Evolutionary conservation across 2,888 invertebrate species (phyloP).

Genomic region (Hypercompe scribonia): DNA sequence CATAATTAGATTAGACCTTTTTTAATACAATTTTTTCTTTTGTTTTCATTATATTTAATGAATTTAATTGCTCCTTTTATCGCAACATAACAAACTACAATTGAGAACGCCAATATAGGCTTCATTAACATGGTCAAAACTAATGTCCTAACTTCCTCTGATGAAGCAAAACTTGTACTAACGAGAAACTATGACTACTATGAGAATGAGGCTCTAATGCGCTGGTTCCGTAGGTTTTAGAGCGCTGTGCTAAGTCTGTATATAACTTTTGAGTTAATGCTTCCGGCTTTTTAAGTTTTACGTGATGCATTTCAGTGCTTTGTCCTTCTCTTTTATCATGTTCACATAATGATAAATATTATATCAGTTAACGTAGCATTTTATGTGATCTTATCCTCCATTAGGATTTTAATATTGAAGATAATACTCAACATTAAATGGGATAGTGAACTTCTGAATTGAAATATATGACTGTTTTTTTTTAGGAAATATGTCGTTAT

Average conservation of each 20-base stretch:
- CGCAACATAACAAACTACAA: too few species aligned
- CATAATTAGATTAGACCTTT: too few species aligned
- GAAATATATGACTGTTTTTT: neutral
- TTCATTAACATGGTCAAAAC: slow-evolving; percentile 37
- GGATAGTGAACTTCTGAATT: too few species aligned
- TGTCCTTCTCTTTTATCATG: too few species aligned
- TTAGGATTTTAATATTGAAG: too few species aligned
- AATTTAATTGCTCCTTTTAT: neutral
- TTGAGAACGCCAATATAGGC: too few species aligned
- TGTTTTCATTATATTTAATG: neutral
- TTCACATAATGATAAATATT: neutral
- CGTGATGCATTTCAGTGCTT: neutral
- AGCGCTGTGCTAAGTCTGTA: slow-evolving; percentile 8
- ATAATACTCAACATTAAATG: too few species aligned
- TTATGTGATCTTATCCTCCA: too few species aligned
- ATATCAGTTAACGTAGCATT: too few species aligned
- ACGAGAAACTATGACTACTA: slow-evolving; percentile 18
- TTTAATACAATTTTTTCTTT: too few species aligned
- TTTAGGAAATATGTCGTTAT: neutral
- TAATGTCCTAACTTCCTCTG: slow-evolving; percentile 38
- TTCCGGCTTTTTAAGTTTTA: slow-evolving; percentile 4
- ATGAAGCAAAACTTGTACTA: slow-evolving; percentile 32
- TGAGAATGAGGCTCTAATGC: slow-evolving; percentile 10
- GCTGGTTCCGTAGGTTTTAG: slow-evolving; percentile 13
- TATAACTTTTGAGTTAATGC: slow-evolving; percentile 15